Evolutionary conservation across 2,113 vertebrate species (phyloP).

Genomic region (Engystomops pustulosus): DNA sequence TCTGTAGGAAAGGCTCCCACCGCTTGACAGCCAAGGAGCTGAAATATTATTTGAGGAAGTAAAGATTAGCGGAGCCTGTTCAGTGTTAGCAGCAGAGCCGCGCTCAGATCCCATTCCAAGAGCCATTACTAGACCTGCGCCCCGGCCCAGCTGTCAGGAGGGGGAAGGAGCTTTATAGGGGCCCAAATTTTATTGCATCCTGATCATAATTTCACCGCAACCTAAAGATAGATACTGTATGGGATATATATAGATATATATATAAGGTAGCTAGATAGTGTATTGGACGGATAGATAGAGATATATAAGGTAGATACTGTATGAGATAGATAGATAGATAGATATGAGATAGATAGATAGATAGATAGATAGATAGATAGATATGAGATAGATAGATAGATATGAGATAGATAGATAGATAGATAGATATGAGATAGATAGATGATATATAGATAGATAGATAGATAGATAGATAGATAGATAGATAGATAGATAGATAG

Average conservation of each 20-base stretch:
- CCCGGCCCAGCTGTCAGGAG: background rate
- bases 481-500: too few species aligned
- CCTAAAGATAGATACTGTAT: background rate
- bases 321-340: too few species aligned
- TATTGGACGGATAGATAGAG: too few species aligned
- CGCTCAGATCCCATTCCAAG: background rate
- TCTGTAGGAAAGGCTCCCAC: background rate
- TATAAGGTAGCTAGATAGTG: too few species aligned
- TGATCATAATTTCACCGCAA: background rate
- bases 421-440: too few species aligned
- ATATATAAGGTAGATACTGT: too few species aligned
- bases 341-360: too few species aligned
- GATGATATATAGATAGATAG: too few species aligned
- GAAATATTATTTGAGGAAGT: conserved; percentile 37
- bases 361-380: too few species aligned
- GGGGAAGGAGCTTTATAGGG: background rate
- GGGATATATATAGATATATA: background rate
- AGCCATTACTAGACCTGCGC: background rate
- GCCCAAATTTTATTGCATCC: background rate
- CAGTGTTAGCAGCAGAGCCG: background rate
- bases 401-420: too few species aligned
- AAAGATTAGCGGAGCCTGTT: conserved; percentile 25
- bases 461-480: too few species aligned
- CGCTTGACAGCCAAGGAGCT: conserved; percentile 41
- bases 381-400: too few species aligned